phyloP scores from a whole-genome alignment of 1,140 invertebrate species.

The Zeugodacus cucurbitae region DNA sequence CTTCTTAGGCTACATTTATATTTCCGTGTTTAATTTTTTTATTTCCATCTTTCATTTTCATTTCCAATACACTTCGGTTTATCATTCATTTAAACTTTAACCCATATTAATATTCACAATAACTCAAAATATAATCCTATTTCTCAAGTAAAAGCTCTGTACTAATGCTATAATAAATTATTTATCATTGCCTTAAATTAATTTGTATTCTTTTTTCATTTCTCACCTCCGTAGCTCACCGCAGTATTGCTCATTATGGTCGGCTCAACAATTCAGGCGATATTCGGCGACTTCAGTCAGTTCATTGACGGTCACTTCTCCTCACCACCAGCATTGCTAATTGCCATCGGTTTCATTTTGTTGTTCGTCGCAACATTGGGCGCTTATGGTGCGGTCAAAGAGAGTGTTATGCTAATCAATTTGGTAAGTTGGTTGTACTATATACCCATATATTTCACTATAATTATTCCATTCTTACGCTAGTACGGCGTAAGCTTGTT shows the following conservation, averaged over 20 bases:
- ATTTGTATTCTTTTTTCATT: background rate
- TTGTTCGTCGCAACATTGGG: slow-evolving; percentile 84
- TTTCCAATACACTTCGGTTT: too few species aligned
- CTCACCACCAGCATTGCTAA: slow-evolving; percentile 78
- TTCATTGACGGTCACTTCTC: slow-evolving; percentile 77
- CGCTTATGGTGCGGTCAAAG: slow-evolving; percentile 83
- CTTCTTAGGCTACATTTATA: too few species aligned
- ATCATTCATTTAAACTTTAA: too few species aligned
- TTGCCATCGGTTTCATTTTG: slow-evolving; percentile 81
- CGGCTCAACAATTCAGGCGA: slow-evolving; percentile 79
- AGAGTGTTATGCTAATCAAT: slow-evolving; percentile 85
- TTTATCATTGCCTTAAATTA: too few species aligned
- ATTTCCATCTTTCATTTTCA: too few species aligned
- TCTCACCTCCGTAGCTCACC: slow-evolving; percentile 70
- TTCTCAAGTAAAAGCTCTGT: too few species aligned
- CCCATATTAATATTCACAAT: too few species aligned
- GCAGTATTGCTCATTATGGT: slow-evolving; percentile 80
- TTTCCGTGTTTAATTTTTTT: too few species aligned
- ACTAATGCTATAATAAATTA: too few species aligned
- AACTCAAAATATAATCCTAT: too few species aligned
- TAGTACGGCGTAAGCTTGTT: slow-evolving; percentile 85
- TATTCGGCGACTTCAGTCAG: slow-evolving; percentile 78
- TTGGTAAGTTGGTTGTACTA: slow-evolving; percentile 69
- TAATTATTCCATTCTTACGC: slow-evolving; percentile 48
- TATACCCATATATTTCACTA: background rate